Conservation (phyloP, 2,888 invertebrate species). For the Chloroclystis v-ata region DNA sequence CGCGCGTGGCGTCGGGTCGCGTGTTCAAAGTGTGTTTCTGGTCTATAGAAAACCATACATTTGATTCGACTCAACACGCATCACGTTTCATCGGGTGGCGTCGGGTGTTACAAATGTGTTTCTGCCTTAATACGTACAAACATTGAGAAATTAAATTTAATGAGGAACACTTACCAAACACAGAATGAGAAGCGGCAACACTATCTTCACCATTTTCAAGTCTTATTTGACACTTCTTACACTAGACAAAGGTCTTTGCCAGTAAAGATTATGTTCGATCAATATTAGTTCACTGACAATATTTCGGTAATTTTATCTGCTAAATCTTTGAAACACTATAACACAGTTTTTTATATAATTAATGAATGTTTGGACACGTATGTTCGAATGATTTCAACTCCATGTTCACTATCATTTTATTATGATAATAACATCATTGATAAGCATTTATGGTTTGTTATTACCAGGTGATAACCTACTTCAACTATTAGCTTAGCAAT, state of each 20-base stretch:
- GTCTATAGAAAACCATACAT: too few species aligned
- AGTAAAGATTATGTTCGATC: conserved; percentile 50
- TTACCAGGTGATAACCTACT: conserved; percentile 46
- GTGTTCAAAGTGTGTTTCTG: too few species aligned
- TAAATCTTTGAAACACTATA: background rate
- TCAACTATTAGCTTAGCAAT: conserved; percentile 20
- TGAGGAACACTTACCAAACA: conserved; percentile 61
- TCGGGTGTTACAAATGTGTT: too few species aligned
- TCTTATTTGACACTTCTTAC: conserved; percentile 45
- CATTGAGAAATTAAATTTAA: too few species aligned
- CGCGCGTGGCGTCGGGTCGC: too few species aligned
- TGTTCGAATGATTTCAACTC: conserved; percentile 43
- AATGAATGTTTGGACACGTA: conserved; percentile 1
- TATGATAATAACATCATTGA: conserved; percentile 34
- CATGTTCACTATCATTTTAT: conserved; percentile 26
- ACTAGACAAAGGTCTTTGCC: conserved; percentile 61
- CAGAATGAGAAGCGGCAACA: conserved; percentile 36
- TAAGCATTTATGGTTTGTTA: conserved; percentile 45
- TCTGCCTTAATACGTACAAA: too few species aligned
- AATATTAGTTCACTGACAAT: conserved; percentile 5
- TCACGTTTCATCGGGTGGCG: too few species aligned
- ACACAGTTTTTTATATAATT: background rate
- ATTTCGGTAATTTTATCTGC: background rate
- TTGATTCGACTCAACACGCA: too few species aligned
- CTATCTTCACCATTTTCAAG: conserved; percentile 46